Conservation (phyloP, 1,140 invertebrate genomes). For the Sitobion miscanthi region DNA sequence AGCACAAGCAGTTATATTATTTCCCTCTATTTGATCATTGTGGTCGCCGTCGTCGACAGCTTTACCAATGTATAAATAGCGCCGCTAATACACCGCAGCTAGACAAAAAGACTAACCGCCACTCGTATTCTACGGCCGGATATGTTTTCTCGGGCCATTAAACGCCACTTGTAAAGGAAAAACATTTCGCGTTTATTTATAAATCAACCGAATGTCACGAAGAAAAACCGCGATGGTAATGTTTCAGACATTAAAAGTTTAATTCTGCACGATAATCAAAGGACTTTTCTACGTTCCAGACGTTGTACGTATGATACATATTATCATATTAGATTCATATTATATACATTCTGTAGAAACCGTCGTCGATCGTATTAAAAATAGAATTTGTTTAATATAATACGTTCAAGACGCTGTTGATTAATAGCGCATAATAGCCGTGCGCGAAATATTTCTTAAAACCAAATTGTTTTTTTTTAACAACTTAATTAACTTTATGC, state of each 20-base stretch:
- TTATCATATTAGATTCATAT: neutral
- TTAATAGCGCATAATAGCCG: neutral
- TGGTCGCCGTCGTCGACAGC: conserved; percentile 5
- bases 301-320: neutral
- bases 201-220: neutral
- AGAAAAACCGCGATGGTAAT: neutral
- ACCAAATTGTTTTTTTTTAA: too few species aligned
- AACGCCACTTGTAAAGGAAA: conserved; percentile 49
- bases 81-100: neutral
- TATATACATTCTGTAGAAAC: neutral
- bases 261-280: neutral
- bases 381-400: neutral
- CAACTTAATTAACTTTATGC: too few species aligned
- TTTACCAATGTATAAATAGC: conserved; percentile 48
- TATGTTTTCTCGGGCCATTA: conserved; percentile 52
- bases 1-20: neutral
- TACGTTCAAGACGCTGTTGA: neutral
- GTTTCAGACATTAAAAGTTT: neutral
- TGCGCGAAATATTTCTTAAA: neutral
- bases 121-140: conserved; percentile 18
- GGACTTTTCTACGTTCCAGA: neutral
- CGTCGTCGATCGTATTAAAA: neutral
- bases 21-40: conserved; percentile 17
- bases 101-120: conserved; percentile 15
- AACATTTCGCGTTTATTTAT: conserved; percentile 48